A percentile compares a stretch with the other conserved stretches of the same genome.
These are phyloP conservation scores for Propithecus coquereli DNA, from an alignment of 2,113 vertebrate species.

Conservation along the genomic window DNA sequence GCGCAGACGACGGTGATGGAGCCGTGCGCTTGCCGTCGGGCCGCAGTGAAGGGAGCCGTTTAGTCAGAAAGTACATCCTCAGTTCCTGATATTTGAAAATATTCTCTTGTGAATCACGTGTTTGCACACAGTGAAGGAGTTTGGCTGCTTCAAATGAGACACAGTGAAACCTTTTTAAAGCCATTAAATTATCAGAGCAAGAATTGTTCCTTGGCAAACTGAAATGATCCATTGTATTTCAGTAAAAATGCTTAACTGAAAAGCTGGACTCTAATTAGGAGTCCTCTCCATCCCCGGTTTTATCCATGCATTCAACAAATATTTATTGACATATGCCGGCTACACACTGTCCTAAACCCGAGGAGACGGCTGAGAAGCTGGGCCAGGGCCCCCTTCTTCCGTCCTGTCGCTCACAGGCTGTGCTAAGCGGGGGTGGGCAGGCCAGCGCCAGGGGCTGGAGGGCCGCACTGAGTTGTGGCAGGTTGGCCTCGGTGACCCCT, in stretches of 20 bases:
- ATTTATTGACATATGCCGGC: not conserved
- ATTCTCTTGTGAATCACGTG: not conserved
- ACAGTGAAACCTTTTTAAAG: not conserved
- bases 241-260: not conserved
- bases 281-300: too few species aligned
- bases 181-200: not conserved
- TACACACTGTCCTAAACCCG: accelerated
- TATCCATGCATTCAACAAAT: not conserved
- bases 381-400: accelerated
- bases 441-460: not conserved
- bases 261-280: not conserved
- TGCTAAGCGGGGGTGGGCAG: not conserved
- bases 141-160: not conserved
- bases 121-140: not conserved
- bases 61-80: not conserved
- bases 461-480: not conserved
- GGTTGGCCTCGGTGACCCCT: not conserved
- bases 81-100: not conserved
- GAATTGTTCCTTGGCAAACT: not conserved
- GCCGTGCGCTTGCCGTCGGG: accelerated
- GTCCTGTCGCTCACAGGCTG: not conserved
- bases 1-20: accelerated
- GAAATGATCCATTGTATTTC: not conserved
- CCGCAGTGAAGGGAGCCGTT: not conserved
- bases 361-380: not conserved